A percentile compares a stretch with the other conserved stretches of the same genome.
Evolutionary conservation across 2,797 vertebrate genomes (phyloP).

Genomic region (Melanotaenia nigrans): DNA sequence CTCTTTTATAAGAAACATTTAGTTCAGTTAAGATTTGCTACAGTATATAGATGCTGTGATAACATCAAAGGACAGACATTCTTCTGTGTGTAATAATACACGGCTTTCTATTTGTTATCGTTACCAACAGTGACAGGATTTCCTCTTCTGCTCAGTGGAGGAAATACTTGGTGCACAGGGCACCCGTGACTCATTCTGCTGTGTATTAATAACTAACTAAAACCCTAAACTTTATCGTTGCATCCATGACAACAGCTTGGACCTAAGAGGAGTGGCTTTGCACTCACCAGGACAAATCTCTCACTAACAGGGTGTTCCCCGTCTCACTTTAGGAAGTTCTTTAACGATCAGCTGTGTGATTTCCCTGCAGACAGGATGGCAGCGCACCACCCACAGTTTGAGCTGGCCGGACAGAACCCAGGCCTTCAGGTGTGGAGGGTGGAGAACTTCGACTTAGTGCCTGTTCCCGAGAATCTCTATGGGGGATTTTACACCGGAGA

Average conservation of each 20-base stretch:
- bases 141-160: constrained; percentile 49
- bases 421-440: constrained; percentile 98
- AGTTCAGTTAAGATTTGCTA: neutral
- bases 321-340: neutral
- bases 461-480: constrained; percentile 90
- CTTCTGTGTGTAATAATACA: neutral
- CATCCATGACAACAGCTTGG: constrained; percentile 56
- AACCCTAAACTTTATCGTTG: constrained; percentile 59
- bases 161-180: constrained; percentile 43
- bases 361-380: constrained; percentile 85
- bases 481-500: constrained; percentile 96
- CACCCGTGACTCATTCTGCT: constrained; percentile 62
- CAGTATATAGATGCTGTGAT: neutral
- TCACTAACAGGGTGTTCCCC: constrained; percentile 7
- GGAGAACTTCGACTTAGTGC: constrained; percentile 95
- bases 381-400: constrained; percentile 90
- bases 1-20: neutral
- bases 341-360: constrained; percentile 6
- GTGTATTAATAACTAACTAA: constrained; percentile 61
- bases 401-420: constrained; percentile 88
- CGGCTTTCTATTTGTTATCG: constrained; percentile 10
- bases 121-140: constrained; percentile 30
- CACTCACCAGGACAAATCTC: constrained; percentile 2
- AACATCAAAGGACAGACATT: neutral
- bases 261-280: constrained; percentile 45